phyloP scores from a whole-genome alignment of 2,113 vertebrate genomes.

The Corythornis cristatus region DNA sequence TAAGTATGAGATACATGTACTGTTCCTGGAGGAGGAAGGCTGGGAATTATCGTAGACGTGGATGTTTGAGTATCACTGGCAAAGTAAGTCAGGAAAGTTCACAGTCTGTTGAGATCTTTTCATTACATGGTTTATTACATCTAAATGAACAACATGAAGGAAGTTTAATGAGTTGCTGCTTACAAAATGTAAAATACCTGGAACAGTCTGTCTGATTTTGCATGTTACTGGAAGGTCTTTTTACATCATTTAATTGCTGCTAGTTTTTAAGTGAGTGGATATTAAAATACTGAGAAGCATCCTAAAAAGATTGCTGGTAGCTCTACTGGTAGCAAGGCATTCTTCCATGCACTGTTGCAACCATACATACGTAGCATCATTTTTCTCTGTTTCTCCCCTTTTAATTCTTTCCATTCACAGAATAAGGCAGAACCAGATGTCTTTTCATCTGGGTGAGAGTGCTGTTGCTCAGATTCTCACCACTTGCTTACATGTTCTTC shows the following conservation, averaged over 20 bases:
- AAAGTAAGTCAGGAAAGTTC: not conserved
- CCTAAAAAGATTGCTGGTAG: not conserved
- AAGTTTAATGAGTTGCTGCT: not conserved
- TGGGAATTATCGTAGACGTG: not conserved
- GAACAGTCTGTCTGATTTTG: not conserved
- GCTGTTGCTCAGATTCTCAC: not conserved
- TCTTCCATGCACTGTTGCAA: not conserved
- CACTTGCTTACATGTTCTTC: conserved; percentile 33
- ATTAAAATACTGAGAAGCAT: not conserved
- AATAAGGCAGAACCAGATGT: not conserved
- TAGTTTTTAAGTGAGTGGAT: not conserved
- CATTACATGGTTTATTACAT: not conserved
- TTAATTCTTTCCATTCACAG: conserved; percentile 22
- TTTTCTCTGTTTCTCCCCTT: not conserved
- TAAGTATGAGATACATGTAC: not conserved
- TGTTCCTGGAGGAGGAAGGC: not conserved
- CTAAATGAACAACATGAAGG: not conserved
- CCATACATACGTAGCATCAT: not conserved
- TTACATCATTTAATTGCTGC: not conserved
- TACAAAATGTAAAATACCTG: not conserved
- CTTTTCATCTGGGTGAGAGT: not conserved
- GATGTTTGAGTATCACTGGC: not conserved
- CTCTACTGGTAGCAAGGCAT: not conserved
- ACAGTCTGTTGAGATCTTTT: conserved; percentile 3
- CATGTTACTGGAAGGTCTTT: not conserved